These are phyloP conservation scores for Mamestra brassicae DNA, from an alignment of 2,888 invertebrate species.

Conservation along the genomic window DNA sequence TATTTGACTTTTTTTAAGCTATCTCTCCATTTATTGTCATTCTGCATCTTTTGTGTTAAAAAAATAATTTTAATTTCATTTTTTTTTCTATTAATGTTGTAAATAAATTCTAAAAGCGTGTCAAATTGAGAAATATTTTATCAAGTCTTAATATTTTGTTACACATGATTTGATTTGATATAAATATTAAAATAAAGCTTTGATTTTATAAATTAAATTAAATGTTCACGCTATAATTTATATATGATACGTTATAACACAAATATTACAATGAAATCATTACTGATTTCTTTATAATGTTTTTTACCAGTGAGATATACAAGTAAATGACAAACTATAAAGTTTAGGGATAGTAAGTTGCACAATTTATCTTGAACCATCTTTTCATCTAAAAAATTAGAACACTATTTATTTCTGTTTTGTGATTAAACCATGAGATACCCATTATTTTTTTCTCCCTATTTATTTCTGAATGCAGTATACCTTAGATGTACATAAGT, in stretches of 20 bases:
- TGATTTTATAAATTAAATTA: slow-evolving; percentile 12
- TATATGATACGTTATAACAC: slow-evolving; percentile 8
- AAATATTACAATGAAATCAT: slow-evolving; percentile 1
- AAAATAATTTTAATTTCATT: background rate
- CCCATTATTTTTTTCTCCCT: background rate
- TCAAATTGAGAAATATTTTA: background rate
- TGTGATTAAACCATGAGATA: background rate
- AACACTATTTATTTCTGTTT: background rate
- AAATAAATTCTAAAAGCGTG: background rate
- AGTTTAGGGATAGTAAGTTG: too few species aligned
- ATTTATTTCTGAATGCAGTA: background rate
- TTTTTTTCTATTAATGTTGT: background rate
- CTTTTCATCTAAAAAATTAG: background rate
- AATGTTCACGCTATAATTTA: slow-evolving; percentile 6
- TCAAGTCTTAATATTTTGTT: slow-evolving; percentile 3
- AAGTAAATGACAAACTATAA: too few species aligned
- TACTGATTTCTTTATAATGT: background rate
- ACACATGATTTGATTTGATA: slow-evolving; percentile 14
- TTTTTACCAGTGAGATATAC: background rate
- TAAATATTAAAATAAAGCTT: slow-evolving; percentile 31
- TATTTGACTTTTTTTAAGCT: background rate
- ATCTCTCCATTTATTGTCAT: too few species aligned
- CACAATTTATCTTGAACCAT: background rate
- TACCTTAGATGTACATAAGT: background rate
- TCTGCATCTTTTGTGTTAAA: too few species aligned